Percentiles rank a stretch among this genome's conserved stretches.
Conservation (phyloP, 1,140 invertebrate genomes). For the Oncopeltus fasciatus region DNA sequence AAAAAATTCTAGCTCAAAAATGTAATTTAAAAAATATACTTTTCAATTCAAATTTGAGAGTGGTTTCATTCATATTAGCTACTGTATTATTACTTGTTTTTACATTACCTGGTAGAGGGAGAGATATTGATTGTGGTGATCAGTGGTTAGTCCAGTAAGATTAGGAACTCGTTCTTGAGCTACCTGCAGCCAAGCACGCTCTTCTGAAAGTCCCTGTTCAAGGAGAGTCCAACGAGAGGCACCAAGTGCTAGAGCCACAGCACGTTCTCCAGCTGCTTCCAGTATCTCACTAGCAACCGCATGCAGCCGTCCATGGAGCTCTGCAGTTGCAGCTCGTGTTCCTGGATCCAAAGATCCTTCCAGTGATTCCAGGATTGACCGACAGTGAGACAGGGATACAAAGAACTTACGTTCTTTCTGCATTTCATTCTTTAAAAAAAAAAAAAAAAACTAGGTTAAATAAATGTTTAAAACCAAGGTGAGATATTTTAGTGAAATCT, state of each 20-base stretch:
- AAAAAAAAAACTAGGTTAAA: too few species aligned
- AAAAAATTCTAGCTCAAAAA: too few species aligned
- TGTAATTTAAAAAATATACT: too few species aligned
- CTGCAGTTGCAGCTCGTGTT: conserved; percentile 53
- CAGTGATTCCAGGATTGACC: conserved; percentile 65
- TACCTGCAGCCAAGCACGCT: conserved; percentile 62
- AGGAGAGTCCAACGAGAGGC: conserved; percentile 66
- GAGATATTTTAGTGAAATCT: too few species aligned
- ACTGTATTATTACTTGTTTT: too few species aligned
- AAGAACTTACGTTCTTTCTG: conserved; percentile 80
- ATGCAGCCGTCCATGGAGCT: conserved; percentile 60
- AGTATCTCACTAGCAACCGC: conserved; percentile 53
- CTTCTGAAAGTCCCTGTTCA: conserved; percentile 66
- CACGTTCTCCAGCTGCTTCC: conserved; percentile 58
- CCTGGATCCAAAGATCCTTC: conserved; percentile 67
- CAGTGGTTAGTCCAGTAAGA: conserved; percentile 56
- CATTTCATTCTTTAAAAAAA: conserved; percentile 47
- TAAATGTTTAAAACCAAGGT: too few species aligned
- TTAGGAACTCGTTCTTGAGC: conserved; percentile 66
- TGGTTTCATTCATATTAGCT: too few species aligned
- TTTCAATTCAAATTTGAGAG: too few species aligned
- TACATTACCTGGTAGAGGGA: conserved; percentile 50
- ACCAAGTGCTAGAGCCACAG: conserved; percentile 65
- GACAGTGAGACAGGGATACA: conserved; percentile 69
- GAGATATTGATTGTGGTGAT: conserved; percentile 69